Percentiles rank a stretch among this genome's conserved stretches.
Evolutionary conservation across 2,888 invertebrate genomes (phyloP).

Genomic region (Caenorhabditis wallacei): DNA sequence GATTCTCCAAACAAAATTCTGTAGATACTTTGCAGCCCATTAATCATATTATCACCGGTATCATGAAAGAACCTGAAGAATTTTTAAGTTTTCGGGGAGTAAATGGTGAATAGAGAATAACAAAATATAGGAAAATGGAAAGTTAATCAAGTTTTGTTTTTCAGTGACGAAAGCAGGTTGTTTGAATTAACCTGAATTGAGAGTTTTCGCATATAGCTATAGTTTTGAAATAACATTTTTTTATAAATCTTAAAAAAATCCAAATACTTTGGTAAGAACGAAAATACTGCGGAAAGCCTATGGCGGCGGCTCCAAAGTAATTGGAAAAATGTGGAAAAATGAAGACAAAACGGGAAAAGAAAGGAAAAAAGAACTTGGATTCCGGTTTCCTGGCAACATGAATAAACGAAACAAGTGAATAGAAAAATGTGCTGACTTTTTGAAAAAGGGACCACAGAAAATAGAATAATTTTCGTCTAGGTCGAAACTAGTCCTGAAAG

Average conservation of each 20-base stretch:
- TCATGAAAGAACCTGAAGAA: slow-evolving; percentile 9
- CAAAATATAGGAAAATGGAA: too few species aligned
- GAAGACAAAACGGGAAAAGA: not conserved
- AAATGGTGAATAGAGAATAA: too few species aligned
- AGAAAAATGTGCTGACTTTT: slow-evolving; percentile 29
- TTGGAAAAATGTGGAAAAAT: slow-evolving; percentile 35
- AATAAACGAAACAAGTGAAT: slow-evolving; percentile 38
- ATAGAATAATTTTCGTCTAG: not conserved
- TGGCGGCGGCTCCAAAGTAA: slow-evolving; percentile 15
- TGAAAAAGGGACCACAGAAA: not conserved
- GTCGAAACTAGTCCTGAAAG: not conserved
- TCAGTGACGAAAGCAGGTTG: too few species aligned
- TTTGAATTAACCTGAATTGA: too few species aligned
- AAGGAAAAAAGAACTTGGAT: slow-evolving; percentile 20
- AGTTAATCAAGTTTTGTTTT: too few species aligned
- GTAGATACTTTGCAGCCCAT: slow-evolving; percentile 63
- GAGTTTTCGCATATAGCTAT: too few species aligned
- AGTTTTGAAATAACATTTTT: too few species aligned
- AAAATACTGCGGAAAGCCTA: too few species aligned
- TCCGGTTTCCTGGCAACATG: slow-evolving; percentile 41
- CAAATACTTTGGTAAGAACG: too few species aligned
- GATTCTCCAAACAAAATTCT: slow-evolving; percentile 41
- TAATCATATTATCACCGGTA: slow-evolving; percentile 52
- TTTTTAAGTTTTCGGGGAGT: too few species aligned
- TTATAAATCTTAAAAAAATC: too few species aligned